Base-by-base conservation (phyloP, 2,797 vertebrate genomes). In the Tokudaia muenninki region DNA sequence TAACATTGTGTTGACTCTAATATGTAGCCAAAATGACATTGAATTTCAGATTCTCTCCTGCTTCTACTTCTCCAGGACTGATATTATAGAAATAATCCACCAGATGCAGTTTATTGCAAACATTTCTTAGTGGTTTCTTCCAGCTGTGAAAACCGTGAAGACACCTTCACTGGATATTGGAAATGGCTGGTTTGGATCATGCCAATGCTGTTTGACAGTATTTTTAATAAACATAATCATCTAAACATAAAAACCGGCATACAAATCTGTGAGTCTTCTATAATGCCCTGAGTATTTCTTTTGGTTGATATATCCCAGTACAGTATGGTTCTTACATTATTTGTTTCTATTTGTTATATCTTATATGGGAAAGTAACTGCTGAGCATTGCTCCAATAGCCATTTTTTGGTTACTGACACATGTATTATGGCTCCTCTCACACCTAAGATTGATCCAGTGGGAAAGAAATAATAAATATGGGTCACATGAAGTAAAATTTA, bases 391-490 rank as follows among this genome's bases (percentile, higher is more conserved):
- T 63, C 0, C 6, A 34, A 50, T 1, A 47, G 13, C 47, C 26
- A 21, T 65, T 74, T 90, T 81, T 8, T 31, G 12, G 65, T 82
- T 41, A 59, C 77, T 83, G 57, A 94, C 41, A 5, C 37, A 17
- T 82, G 63, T 6, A 12, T 7, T 24, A 26, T 17, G 1, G 22
- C n/a, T 75, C n/a, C 10, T 4, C 31, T 61, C 79, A 83, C 3
- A 6, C 8, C 34, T 67, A 63, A 63, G 67, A 80, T 55, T 88
- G 52, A 74, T 61, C 26, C 50, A 34, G 67, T 41, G 57, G 11
- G 92, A 22, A 95, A 50, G 21, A 7, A 55, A 77, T 74, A 55
- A 90, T 92, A 87, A 96, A 63, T 67, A 67, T 97, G 97, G 94
- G 44, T 70, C 41, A 87, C 93, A 57, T 93, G 65, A 92, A 90